A percentile compares a stretch with the other conserved stretches of the same genome.
Conservation (phyloP, 53 echinoderm and acorn worm genomes). For the Zoroaster sp. region DNA sequence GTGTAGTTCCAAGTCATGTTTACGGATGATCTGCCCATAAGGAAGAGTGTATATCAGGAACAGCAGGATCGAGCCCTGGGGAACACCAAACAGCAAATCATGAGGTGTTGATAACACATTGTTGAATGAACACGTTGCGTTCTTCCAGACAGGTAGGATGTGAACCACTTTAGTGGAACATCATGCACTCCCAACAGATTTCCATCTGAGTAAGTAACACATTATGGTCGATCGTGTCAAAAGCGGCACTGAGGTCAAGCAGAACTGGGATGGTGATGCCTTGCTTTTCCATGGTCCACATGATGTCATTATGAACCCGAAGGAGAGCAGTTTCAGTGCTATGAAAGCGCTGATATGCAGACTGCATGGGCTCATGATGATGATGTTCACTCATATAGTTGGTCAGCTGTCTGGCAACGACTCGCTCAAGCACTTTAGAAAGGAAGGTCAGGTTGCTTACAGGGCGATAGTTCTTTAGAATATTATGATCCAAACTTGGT, state of each 20-base stretch:
- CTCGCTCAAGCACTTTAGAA: neutral
- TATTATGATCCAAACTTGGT: neutral
- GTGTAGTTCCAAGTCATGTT: too few relatives aligned
- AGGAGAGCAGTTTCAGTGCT: conserved; percentile 32
- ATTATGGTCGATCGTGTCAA: conserved; percentile 43
- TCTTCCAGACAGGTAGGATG: neutral
- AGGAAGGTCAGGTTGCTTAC: neutral
- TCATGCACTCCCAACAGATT: neutral
- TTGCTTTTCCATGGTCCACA: too few relatives aligned
- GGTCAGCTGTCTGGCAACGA: too few relatives aligned
- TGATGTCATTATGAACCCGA: too few relatives aligned
- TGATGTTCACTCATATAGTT: neutral
- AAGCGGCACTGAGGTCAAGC: too few relatives aligned
- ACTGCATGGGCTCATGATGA: conserved; percentile 40
- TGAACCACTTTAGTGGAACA: conserved; percentile 4
- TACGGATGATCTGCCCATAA: too few relatives aligned
- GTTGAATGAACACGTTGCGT: neutral
- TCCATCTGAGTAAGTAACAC: conserved; percentile 17
- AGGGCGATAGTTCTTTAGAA: conserved; percentile 1
- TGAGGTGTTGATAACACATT: too few relatives aligned
- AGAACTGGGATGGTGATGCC: too few relatives aligned
- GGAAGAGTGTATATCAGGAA: too few relatives aligned
- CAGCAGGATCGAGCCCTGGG: too few relatives aligned
- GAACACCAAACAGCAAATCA: too few relatives aligned
- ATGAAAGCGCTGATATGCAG: conserved; percentile 38